Evolutionary conservation across 2,113 vertebrate genomes (phyloP), one percentile per base, ranked within the genome.

Genomic region (Hassar affinis): DNA sequence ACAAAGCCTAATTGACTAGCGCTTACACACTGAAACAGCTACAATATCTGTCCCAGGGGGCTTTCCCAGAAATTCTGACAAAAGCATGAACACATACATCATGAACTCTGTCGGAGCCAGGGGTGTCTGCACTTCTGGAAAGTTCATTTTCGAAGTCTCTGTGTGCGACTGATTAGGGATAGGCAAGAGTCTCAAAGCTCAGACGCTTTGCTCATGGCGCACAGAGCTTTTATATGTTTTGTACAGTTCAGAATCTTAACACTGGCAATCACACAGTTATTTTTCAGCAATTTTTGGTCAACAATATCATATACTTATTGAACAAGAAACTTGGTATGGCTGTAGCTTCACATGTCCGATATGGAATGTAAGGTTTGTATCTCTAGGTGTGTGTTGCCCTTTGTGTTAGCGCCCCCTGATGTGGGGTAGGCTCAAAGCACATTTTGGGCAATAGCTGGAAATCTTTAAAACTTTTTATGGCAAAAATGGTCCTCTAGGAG

Each of bases 1-100:
- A 81, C 79, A 69, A 69, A 42, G 47, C 22, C 64, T 69, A 69
- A 81, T 81, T 42, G 30, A 49, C 22, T 22, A 3, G 51, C 47
- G n/a, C 69, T 71, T 61, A 62, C 25, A 51, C 17, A 12, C n/a
- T 30, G 18, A 61, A 81, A 52, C 10, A 56, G 33, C 30, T 49
- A 1, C 38, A 33, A 49, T 15, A 57, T 75, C 25, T 57, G 33
- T 52, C 80, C 33, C 35, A 59, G 52, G 66, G n/a, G 68, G 80
- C 42, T 82, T 61, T 59, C 68, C 17, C 49, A 59, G 15, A 82
- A 20, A n/a, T 74, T 38, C 66, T 2, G 49, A 80, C 61, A 51
- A 79, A 5, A 64, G 45, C 8, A 11, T 62, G 42, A 79, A 25
- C 6, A 4, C 59, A 64, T 52, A 69, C 35, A 54, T 68, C 20